Base-by-base conservation (phyloP, 2,113 vertebrate genomes). In the Peromyscus maniculatus region DNA sequence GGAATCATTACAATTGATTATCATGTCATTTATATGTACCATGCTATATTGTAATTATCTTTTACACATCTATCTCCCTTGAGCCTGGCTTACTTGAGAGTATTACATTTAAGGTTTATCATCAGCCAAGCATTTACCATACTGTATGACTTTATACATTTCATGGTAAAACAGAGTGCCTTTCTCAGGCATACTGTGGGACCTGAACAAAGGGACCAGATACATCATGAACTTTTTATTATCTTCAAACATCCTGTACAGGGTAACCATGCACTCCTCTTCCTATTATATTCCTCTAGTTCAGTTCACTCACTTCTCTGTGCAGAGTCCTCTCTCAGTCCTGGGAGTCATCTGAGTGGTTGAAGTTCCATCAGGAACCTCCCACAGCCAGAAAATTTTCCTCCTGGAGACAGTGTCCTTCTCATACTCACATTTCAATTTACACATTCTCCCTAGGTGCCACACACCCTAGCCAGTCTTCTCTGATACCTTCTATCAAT, bases 1-100 rank as follows among this genome's bases (percentile, higher is more conserved):
- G 95, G 96, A 95, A 92, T 95, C 75, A 84, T 96, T 96, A 94
- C 43, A 95, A 96, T 97, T 95, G 96, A 95, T 96, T 91, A 88
- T 39, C 39, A 84, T 79, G 62, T 87, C 94, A 95, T 92, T 93
- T 86, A 12, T 78, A 91, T 91, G 91, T 86, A 92, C 79, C 46
- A 21, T 9, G 36, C 52, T 94, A 16, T 88, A 75, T 87, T 90
- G n/a, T 80, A 91, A 96, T 94, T 93, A 95, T 91, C 79, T 86
- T 95, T 97, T 96, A 97, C 71, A 80, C 75, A 93, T 92, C 75
- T 75, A 12, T 90, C 74, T 97, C 89, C 95, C 87, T 52, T 36
- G 93, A 95, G 72, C 77, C 62, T 93, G 16, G 4, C 33, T 71
- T 77, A 39, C 83, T 89, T 84, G 46, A 92, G 57, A 88, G 62